Percentiles rank a stretch among this genome's conserved stretches.
Evolutionary conservation across 2,113 vertebrate genomes (phyloP).

Genomic region (Tautogolabrus adspersus): DNA sequence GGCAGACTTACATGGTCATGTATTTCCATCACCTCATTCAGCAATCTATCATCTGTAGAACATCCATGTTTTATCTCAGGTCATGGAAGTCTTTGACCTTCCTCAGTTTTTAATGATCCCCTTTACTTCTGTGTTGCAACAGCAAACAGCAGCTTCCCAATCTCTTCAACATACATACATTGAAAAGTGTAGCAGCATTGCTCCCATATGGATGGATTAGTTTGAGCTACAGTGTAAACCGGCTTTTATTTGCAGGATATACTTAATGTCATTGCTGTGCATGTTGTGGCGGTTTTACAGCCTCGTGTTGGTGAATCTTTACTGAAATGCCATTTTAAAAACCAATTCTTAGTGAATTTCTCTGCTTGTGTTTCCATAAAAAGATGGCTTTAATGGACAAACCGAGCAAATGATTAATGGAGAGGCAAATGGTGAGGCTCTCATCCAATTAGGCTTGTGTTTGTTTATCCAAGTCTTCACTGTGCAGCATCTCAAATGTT

Average conservation of each 20-base stretch:
- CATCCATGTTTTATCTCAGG: conserved; percentile 26
- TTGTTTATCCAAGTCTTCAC: conserved; percentile 49
- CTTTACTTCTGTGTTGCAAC: conserved; percentile 20
- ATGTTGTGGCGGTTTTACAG: neutral
- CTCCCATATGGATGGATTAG: neutral
- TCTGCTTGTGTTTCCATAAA: conserved; percentile 17
- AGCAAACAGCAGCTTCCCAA: conserved; percentile 42
- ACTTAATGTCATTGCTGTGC: neutral
- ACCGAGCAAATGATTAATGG: conserved; percentile 21
- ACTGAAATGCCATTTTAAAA: neutral
- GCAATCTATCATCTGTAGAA: conserved; percentile 39
- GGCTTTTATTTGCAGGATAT: neutral
- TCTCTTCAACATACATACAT: conserved; percentile 3
- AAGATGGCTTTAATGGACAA: conserved; percentile 27
- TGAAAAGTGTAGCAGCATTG: neutral
- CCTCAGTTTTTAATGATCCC: conserved; percentile 5
- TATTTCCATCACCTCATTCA: conserved; percentile 29
- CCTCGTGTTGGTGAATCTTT: neutral
- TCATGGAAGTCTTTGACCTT: conserved; percentile 51
- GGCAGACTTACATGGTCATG: conserved; percentile 42
- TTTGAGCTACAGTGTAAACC: neutral
- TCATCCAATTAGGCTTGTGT: conserved; percentile 31
- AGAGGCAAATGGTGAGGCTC: conserved; percentile 28
- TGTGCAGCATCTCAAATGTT: conserved; percentile 26
- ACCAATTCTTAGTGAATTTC: neutral